A percentile compares a stretch with the other conserved stretches of the same genome.
Evolutionary conservation across 1,140 invertebrate species (phyloP).

Genomic region (Papilio helenus): DNA sequence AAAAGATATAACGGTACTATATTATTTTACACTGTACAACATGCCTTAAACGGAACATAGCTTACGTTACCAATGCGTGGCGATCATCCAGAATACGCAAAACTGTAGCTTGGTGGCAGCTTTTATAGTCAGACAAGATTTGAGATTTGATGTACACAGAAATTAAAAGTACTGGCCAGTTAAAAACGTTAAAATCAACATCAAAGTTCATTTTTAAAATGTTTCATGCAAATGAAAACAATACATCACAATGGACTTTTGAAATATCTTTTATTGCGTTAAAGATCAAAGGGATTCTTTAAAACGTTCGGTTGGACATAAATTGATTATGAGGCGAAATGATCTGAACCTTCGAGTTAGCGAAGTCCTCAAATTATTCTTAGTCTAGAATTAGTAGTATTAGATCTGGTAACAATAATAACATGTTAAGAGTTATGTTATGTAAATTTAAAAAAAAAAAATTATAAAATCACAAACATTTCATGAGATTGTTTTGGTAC

Average conservation of each 20-base stretch:
- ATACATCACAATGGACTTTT: neutral
- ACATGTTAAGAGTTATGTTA: neutral
- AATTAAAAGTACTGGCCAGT: conserved; percentile 15
- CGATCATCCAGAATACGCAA: conserved; percentile 57
- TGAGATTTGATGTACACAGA: conserved; percentile 1
- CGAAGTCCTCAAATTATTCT: too few relatives aligned
- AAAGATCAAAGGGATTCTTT: conserved; percentile 6
- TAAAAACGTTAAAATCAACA: conserved; percentile 28
- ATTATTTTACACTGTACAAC: neutral
- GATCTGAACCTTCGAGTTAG: neutral
- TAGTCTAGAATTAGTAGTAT: too few relatives aligned
- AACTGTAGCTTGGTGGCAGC: neutral
- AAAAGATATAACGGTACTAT: neutral
- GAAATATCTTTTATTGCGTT: neutral
- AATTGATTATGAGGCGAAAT: neutral
- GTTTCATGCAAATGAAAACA: conserved; percentile 1
- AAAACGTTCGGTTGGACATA: neutral
- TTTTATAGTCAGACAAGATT: conserved; percentile 12
- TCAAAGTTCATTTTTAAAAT: conserved; percentile 14
- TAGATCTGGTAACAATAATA: neutral
- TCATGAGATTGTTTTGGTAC: neutral
- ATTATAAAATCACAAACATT: neutral
- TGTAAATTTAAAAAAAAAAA: neutral
- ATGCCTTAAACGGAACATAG: neutral
- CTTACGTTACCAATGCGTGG: conserved; percentile 41